A percentile compares a stretch with the other conserved stretches of the same genome.
These are phyloP conservation scores for Dolichomitus sp. DNA, from an alignment of 2,888 invertebrate genomes.

Conservation along the genomic window DNA sequence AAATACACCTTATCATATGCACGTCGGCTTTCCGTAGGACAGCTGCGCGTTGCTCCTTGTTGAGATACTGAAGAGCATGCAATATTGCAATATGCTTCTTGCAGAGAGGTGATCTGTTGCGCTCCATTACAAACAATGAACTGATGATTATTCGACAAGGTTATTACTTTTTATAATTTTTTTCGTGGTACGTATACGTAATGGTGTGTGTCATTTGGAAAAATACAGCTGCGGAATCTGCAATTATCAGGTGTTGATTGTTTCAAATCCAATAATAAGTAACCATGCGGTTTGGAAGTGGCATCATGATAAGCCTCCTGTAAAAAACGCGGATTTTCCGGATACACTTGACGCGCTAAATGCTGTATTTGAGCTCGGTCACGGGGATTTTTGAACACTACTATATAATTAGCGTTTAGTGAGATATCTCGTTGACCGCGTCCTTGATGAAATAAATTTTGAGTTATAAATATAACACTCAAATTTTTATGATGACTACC, in stretches of 20 bases:
- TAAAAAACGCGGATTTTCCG: slow-evolving; percentile 1
- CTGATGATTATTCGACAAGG: too few species aligned
- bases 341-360: slow-evolving; percentile 33
- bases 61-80: too few species aligned
- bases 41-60: too few species aligned
- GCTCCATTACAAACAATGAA: too few species aligned
- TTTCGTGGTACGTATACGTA: slow-evolving; percentile 18
- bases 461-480: slow-evolving; percentile 23
- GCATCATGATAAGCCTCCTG: slow-evolving; percentile 17
- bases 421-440: slow-evolving; percentile 39
- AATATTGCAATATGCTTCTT: too few species aligned
- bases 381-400: slow-evolving; percentile 58
- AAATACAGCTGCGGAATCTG: slow-evolving; percentile 15
- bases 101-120: too few species aligned
- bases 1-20: background rate
- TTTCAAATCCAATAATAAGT: slow-evolving; percentile 22
- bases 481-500: slow-evolving; percentile 46
- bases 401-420: slow-evolving; percentile 56
- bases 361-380: slow-evolving; percentile 55
- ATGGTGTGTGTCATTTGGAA: slow-evolving; percentile 6
- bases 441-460: slow-evolving; percentile 48
- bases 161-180: too few species aligned
- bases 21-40: too few species aligned
- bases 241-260: slow-evolving; percentile 38
- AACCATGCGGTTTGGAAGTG: background rate